These are phyloP conservation scores for Ariopsis seemanni DNA, from an alignment of 2,113 vertebrate genomes.

Conservation along the genomic window DNA sequence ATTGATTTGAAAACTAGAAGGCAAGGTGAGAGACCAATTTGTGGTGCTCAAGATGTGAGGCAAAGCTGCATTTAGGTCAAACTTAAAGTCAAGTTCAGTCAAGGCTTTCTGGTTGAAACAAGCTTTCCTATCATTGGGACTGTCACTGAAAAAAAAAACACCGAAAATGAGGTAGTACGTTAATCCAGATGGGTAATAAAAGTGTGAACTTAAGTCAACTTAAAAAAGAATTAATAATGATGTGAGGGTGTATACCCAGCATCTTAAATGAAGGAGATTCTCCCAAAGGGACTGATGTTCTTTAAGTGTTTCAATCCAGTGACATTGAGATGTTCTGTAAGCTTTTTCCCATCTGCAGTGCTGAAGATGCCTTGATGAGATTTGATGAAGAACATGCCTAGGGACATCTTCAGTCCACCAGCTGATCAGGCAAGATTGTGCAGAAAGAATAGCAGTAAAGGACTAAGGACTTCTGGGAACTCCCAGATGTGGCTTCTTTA, in stretches of 20 bases:
- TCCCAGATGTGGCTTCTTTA: neutral
- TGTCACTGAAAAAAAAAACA: neutral
- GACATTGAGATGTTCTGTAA: conserved; percentile 51
- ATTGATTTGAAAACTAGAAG: conserved; percentile 53
- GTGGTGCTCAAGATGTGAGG: conserved; percentile 14
- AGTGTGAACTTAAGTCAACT: conserved; percentile 27
- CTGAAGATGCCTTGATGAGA: conserved; percentile 22
- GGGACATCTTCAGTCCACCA: conserved; percentile 45
- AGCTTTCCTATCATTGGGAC: neutral
- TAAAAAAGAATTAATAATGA: conserved; percentile 36
- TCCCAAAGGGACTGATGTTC: conserved; percentile 25
- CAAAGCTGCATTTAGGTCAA: neutral
- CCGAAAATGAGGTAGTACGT: neutral
- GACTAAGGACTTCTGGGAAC: conserved; percentile 18
- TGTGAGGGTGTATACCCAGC: conserved; percentile 4
- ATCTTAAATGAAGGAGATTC: conserved; percentile 28
- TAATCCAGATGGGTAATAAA: conserved; percentile 25
- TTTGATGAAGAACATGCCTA: conserved; percentile 34
- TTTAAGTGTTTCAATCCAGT: conserved; percentile 27
- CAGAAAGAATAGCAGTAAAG: neutral
- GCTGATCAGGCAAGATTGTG: conserved; percentile 9
- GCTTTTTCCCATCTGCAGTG: conserved; percentile 37
- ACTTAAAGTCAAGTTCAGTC: neutral
- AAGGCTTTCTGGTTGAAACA: neutral
- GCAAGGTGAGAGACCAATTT: conserved; percentile 41